Evolutionary conservation across 2,888 invertebrate genomes (phyloP).

Genomic region (Trissolcus brochymenae): DNA sequence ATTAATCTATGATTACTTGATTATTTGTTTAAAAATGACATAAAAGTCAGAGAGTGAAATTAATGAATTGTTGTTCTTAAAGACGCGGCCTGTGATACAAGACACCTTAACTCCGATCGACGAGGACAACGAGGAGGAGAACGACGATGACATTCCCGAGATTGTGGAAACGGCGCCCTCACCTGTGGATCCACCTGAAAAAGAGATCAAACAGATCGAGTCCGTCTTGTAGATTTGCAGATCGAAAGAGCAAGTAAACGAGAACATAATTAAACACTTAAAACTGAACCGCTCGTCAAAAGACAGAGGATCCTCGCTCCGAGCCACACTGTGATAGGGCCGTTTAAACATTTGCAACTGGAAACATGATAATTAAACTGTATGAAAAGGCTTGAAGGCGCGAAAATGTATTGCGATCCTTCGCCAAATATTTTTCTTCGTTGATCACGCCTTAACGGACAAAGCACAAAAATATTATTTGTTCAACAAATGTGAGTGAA

Average conservation of each 20-base stretch:
- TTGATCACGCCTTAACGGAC: constrained; percentile 64
- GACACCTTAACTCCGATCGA: constrained; percentile 90
- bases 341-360: constrained; percentile 61
- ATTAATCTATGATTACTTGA: constrained; percentile 7
- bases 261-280: constrained; percentile 15
- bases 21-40: not conserved
- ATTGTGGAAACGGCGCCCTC: constrained; percentile 86
- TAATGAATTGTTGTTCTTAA: constrained; percentile 60
- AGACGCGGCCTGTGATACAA: constrained; percentile 81
- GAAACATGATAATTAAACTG: constrained; percentile 5
- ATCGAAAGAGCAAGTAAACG: constrained; percentile 4
- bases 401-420: not conserved
- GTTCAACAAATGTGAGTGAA: constrained; percentile 40
- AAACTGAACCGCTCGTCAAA: constrained; percentile 41
- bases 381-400: constrained; percentile 28
- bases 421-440: constrained; percentile 43
- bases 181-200: constrained; percentile 72
- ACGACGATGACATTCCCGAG: constrained; percentile 85
- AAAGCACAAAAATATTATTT: constrained; percentile 65
- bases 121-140: constrained; percentile 83
- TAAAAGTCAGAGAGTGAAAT: not conserved
- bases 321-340: constrained; percentile 73
- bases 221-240: constrained; percentile 81
- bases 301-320: constrained; percentile 68
- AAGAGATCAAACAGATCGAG: constrained; percentile 84